Evolutionary conservation across 2,113 vertebrate genomes (phyloP).

Genomic region (Zosterops japonicus): DNA sequence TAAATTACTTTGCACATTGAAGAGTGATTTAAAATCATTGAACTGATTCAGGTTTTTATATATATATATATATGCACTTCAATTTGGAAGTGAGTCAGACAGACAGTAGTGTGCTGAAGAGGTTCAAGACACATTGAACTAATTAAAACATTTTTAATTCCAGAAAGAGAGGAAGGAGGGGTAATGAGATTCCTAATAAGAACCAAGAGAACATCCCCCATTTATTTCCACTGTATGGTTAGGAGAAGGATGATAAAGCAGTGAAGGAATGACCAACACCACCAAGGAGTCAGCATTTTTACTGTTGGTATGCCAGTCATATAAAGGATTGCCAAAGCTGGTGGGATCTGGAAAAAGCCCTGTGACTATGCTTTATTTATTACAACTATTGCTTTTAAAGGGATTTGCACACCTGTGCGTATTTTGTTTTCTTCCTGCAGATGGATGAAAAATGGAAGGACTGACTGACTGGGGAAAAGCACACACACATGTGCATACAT

Average conservation of each 20-base stretch:
- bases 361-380: not conserved
- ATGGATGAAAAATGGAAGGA: not conserved
- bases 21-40: slow-evolving; percentile 82
- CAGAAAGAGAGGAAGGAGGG: slow-evolving; percentile 62
- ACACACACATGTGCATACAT: not conserved
- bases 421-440: not conserved
- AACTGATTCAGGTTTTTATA: slow-evolving; percentile 64
- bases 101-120: slow-evolving; percentile 66
- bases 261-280: not conserved
- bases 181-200: slow-evolving; percentile 46
- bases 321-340: not conserved
- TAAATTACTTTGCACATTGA: slow-evolving; percentile 81
- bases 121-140: slow-evolving; percentile 59
- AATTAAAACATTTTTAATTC: slow-evolving; percentile 66
- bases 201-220: not conserved
- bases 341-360: not conserved
- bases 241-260: not conserved
- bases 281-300: not conserved
- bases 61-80: slow-evolving; percentile 72
- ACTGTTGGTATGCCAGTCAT: not conserved
- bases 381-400: not conserved
- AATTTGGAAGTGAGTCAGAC: slow-evolving; percentile 78
- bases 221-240: not conserved
- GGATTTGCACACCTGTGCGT: not conserved
- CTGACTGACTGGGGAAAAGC: not conserved